Evolutionary conservation across 2,888 invertebrate species (phyloP).

Genomic region (Phania funesta): DNA sequence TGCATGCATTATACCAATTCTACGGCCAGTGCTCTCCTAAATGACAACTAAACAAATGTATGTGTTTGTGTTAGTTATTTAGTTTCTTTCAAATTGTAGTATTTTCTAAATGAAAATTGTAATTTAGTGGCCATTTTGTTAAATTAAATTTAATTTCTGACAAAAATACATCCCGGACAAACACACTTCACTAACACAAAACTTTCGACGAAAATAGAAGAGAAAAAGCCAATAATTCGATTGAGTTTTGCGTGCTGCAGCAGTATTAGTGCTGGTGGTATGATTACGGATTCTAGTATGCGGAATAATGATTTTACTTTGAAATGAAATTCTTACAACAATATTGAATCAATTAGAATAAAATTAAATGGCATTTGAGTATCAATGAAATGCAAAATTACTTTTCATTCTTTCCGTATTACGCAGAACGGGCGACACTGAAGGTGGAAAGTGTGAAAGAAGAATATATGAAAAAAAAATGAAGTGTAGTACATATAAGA

Average conservation of each 20-base stretch:
- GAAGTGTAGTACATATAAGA: too few species aligned
- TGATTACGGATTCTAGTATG: neutral
- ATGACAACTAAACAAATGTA: neutral
- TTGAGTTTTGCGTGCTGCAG: conserved; percentile 1
- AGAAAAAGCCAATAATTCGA: conserved; percentile 39
- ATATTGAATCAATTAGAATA: neutral
- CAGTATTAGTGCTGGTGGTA: neutral
- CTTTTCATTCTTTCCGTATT: too few species aligned
- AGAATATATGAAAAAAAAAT: too few species aligned
- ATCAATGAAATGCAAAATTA: neutral
- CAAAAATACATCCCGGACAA: conserved; percentile 39
- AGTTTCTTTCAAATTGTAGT: neutral
- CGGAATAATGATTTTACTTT: neutral
- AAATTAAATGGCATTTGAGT: neutral
- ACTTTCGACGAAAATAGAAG: conserved; percentile 24
- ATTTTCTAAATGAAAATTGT: conserved; percentile 68
- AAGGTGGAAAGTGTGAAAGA: too few species aligned
- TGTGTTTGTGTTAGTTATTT: neutral
- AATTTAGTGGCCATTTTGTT: conserved; percentile 74
- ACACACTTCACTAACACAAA: conserved; percentile 20
- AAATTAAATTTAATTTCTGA: conserved; percentile 73
- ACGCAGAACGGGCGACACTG: too few species aligned
- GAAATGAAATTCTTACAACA: neutral
- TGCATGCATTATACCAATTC: neutral
- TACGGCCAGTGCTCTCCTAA: neutral